A percentile compares a stretch with the other conserved stretches of the same genome.
These are phyloP conservation scores for Nannoperca australis DNA, from an alignment of 2,797 vertebrate species.

Conservation along the genomic window DNA sequence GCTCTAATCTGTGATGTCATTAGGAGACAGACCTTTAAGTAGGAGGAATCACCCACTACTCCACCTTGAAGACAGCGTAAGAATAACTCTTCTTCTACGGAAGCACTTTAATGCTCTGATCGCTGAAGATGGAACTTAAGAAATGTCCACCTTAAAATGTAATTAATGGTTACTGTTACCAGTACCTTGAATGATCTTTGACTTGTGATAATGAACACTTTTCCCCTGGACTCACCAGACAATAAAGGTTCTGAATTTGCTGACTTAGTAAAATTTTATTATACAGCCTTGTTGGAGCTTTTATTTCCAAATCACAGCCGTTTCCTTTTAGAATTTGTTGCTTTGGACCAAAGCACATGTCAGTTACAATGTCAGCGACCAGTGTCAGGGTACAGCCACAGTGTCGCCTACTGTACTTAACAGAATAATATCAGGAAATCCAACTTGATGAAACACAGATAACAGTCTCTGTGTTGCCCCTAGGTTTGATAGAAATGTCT, in stretches of 20 bases:
- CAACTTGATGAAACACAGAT: conserved; percentile 19
- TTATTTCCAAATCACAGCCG: conserved; percentile 34
- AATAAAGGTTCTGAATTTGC: conserved; percentile 32
- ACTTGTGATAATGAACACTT: conserved; percentile 35
- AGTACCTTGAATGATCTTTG: conserved; percentile 27
- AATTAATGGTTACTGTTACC: conserved; percentile 14
- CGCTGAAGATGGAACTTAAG: not conserved
- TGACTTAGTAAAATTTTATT: conserved; percentile 33
- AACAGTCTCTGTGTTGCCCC: conserved; percentile 23
- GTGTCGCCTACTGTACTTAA: conserved; percentile 12
- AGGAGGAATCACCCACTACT: conserved; percentile 7
- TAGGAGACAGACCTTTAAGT: conserved; percentile 9
- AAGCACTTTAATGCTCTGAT: conserved; percentile 18
- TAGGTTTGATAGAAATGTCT: not conserved
- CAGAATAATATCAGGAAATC: conserved; percentile 14
- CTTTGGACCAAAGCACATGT: conserved; percentile 17
- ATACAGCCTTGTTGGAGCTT: conserved; percentile 18
- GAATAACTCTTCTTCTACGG: not conserved
- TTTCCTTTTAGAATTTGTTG: conserved; percentile 13
- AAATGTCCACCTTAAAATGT: conserved; percentile 9
- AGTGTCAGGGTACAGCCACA: not conserved
- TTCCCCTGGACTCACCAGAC: conserved; percentile 13
- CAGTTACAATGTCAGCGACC: conserved; percentile 26
- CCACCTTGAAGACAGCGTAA: not conserved
- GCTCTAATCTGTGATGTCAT: conserved; percentile 14